These are phyloP conservation scores for Tachysurus vachellii DNA, from an alignment of 2,113 vertebrate species.

Conservation along the genomic window DNA sequence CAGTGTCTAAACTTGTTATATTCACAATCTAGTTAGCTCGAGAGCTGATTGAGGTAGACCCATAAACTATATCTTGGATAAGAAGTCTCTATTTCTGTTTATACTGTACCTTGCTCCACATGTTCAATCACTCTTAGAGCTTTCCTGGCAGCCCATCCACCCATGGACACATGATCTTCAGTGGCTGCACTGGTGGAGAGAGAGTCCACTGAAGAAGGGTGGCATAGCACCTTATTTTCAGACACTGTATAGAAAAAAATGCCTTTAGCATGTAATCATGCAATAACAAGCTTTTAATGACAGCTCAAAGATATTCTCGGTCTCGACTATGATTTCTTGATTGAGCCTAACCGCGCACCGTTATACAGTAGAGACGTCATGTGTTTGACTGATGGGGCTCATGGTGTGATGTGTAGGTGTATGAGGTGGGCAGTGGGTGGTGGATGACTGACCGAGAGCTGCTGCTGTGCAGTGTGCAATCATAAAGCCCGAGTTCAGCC, in stretches of 20 bases:
- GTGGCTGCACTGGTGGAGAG: conserved; percentile 97
- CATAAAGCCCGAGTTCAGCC: conserved; percentile 98
- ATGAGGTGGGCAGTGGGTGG: not conserved
- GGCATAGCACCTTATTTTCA: conserved; percentile 95
- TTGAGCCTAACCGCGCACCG: not conserved
- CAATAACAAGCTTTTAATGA: not conserved
- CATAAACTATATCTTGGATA: no score
- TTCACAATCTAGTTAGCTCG: no score
- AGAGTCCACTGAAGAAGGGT: conserved; percentile 96
- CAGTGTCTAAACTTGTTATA: no score
- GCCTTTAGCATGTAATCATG: not conserved
- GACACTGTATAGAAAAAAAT: conserved; percentile 79
- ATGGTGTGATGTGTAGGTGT: not conserved
- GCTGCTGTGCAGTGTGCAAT: conserved; percentile 98
- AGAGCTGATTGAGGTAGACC: no score
- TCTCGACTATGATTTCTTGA: not conserved
- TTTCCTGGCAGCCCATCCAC: conserved; percentile 97
- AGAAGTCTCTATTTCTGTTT: not conserved
- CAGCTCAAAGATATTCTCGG: not conserved
- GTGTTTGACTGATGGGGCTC: not conserved
- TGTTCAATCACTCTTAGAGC: conserved; percentile 92
- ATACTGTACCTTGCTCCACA: conserved; percentile 94
- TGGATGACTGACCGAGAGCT: conserved; percentile 80
- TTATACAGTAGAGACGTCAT: not conserved
- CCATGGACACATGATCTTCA: conserved; percentile 98